Evolutionary conservation across 92 coral and sea anemone species (phyloP).

Genomic region (Umimayanthus kanabou): DNA sequence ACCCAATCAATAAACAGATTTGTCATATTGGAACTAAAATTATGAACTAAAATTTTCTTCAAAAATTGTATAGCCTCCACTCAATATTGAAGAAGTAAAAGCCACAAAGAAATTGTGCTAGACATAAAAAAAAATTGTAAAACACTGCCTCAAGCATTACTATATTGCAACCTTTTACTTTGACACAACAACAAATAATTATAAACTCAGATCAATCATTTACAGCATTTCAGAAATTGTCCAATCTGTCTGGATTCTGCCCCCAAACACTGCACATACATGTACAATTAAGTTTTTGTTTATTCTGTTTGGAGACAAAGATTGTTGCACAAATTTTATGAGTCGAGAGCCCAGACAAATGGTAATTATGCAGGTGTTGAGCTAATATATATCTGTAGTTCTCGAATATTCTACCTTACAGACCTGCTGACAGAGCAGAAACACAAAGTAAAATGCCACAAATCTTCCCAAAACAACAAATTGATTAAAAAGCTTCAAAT

Average conservation of each 20-base stretch:
- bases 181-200: too few species aligned
- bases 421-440: not conserved
- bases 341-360: not conserved
- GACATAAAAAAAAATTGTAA: not conserved
- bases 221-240: too few species aligned
- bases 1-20: too few species aligned
- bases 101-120: not conserved
- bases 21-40: not conserved
- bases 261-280: too few species aligned
- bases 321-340: not conserved
- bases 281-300: not conserved
- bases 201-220: too few species aligned
- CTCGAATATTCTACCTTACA: not conserved
- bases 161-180: not conserved
- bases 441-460: not conserved
- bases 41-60: too few species aligned
- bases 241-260: too few species aligned
- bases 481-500: not conserved
- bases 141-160: not conserved
- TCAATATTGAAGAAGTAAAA: not conserved
- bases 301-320: not conserved
- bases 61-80: not conserved
- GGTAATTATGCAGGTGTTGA: not conserved
- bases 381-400: not conserved
- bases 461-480: not conserved